Conservation (phyloP, 2,797 vertebrate species). For the Champsocephalus gunnari region DNA sequence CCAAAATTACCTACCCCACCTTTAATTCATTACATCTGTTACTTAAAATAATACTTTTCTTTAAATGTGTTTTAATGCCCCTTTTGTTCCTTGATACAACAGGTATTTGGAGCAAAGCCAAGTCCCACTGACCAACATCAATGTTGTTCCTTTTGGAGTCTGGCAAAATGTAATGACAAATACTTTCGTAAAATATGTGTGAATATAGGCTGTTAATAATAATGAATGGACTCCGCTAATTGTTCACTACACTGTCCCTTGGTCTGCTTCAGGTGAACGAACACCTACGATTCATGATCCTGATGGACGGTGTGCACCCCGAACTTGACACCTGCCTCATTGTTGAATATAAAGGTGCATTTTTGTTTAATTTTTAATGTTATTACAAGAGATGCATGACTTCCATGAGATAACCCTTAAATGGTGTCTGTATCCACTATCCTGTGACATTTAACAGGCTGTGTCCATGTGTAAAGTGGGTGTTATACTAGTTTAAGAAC, state of each 20-base stretch:
- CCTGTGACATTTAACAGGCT: too few relatives aligned
- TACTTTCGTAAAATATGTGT: neutral
- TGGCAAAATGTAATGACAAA: conserved; percentile 83
- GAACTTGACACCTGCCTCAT: conserved; percentile 91
- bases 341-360: conserved; percentile 88
- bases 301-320: conserved; percentile 88
- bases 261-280: conserved; percentile 76
- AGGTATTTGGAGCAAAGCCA: conserved; percentile 80
- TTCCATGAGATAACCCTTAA: too few relatives aligned
- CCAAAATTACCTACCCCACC: too few relatives aligned
- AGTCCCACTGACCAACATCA: conserved; percentile 85
- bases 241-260: neutral
- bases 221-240: neutral
- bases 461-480: too few relatives aligned
- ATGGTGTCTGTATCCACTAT: too few relatives aligned
- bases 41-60: neutral
- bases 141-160: conserved; percentile 83
- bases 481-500: too few relatives aligned
- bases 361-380: neutral
- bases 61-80: neutral
- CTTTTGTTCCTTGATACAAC: neutral
- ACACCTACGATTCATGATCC: conserved; percentile 87
- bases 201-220: neutral
- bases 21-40: neutral
- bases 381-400: neutral